Base-by-base conservation (phyloP, 2,888 invertebrate species). In the Entomobrya multifasciata region DNA sequence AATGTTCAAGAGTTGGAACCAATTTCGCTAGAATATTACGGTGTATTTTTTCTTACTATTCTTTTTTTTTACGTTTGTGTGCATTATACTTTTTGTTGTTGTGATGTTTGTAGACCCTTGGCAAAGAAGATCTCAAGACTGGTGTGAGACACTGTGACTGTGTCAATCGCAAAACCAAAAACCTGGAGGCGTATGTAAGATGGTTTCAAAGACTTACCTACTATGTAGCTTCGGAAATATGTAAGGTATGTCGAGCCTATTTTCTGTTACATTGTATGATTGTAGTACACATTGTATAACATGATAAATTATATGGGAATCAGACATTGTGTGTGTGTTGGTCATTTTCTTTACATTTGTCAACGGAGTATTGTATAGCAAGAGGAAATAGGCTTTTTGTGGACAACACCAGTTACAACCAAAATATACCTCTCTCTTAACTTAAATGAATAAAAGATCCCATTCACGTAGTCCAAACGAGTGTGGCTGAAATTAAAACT, bases 131-230 rank as follows among this genome's bases (percentile, higher is more conserved):
- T 30, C 87, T 88, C 22, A 89, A 77, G 78, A 87, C 72, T 67
- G 80, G 78, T 47, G 87, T 83, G 30, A 82, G 83, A 15, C 55
- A 83, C 47, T 95, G 95, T 0, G 95, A 95, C 92, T 95, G 95
- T 92, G 96, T 96, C 92, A 95, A 96, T 94, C 98, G 98, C 93
- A 96, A 96, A 92, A 98, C 98, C 1, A 95, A 96, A 88, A 98
- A 98, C 93, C 94, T 99, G 91, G 98, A 98, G 92, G 97, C 97
- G n/a, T 99, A 99, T 92, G 97, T 98, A 13, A 96, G 98, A 92
- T 99, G 99, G 99, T 99, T 99, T 93, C 99, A 99, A 93, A 94
- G 97, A 92, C 95, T 99, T 90, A 98, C 98, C 92, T 98, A 97
- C 92, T 95, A 98, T 92, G 98, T 98, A 17, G 98, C 98, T 22